Evolutionary conservation across 1,140 invertebrate species (phyloP).

Genomic region (Drosophila subobscura): DNA sequence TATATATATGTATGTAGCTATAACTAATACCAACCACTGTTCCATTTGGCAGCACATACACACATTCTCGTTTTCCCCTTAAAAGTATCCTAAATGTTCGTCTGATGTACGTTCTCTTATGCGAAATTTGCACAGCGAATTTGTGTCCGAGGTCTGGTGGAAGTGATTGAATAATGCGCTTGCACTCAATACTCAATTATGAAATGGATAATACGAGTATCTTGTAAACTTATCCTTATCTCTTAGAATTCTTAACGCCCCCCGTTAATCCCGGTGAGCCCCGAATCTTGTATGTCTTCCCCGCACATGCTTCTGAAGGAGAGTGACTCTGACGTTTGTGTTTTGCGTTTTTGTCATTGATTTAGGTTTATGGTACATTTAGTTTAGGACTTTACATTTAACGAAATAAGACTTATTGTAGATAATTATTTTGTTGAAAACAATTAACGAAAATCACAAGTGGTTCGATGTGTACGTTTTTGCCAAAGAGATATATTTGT

Average conservation of each 20-base stretch:
- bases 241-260: constrained; percentile 2
- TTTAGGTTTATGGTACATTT: constrained; percentile 17
- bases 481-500: constrained; percentile 76
- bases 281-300: constrained; percentile 52
- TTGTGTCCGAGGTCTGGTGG: no score
- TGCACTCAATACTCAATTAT: no score
- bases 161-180: no score
- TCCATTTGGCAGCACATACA: neutral
- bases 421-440: constrained; percentile 57
- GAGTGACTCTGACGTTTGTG: constrained; percentile 17
- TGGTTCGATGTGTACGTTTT: constrained; percentile 50
- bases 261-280: constrained; percentile 8
- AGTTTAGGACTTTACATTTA: neutral
- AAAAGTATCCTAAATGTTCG: no score
- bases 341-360: constrained; percentile 19
- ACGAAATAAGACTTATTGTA: constrained; percentile 58
- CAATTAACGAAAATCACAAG: constrained; percentile 41
- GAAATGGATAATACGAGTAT: no score
- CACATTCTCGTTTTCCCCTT: no score
- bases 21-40: constrained; percentile 53
- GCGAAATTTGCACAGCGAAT: no score
- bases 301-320: constrained; percentile 20
- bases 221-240: constrained; percentile 15
- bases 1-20: constrained; percentile 33
- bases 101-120: no score